Evolutionary conservation across 2,888 invertebrate species (phyloP), one percentile per base, ranked within the genome.

Genomic region (Macrophya annulata): DNA sequence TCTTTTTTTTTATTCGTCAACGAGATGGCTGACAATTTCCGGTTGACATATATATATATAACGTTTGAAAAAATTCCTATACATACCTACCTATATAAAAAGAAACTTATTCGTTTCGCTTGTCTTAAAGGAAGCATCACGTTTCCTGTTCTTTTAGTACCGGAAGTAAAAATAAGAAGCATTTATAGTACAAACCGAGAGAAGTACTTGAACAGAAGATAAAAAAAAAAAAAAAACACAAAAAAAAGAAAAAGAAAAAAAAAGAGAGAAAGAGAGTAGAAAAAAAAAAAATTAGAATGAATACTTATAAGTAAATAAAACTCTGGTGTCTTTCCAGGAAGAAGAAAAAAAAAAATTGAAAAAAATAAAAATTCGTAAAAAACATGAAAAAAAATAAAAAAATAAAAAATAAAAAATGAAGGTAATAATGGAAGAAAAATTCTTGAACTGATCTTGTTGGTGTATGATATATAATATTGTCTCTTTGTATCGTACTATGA

Each of bases 71-170:
- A 0, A 21, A 62, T 43, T 31, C 10, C 15, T 15, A n/a, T 10
- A 17, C n/a, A n/a, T n/a, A n/a, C n/a, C n/a, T 45, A 17, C 31
- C n/a, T 45, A 5, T 6, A n/a, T n/a, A n/a, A n/a, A 2, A 15
- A 40, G 59, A 15, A 81, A 81, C n/a, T 43, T 81, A 43, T 55
- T 55, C 81, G 21, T 81, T 25, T 81, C 81, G 12, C 43, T 81
- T 21, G 43, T 81, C 62, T 25, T 21, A 8, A 31, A 62, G 81
- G 59, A 81, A 62, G 43, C 59, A 31, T 43, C 81, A 21, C 62
- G 15, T 59, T 81, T 37, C 77, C 77, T 31, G 77, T 17, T n/a
- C 77, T 55, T 77, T 77, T 55, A 77, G 55, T 17, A 77, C 77
- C 51, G 51, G 51, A 77, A 77, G 37, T 15, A 12, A 31, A 17